phyloP scores from a whole-genome alignment of 1,140 invertebrate species.

The Drosophila willistoni region DNA sequence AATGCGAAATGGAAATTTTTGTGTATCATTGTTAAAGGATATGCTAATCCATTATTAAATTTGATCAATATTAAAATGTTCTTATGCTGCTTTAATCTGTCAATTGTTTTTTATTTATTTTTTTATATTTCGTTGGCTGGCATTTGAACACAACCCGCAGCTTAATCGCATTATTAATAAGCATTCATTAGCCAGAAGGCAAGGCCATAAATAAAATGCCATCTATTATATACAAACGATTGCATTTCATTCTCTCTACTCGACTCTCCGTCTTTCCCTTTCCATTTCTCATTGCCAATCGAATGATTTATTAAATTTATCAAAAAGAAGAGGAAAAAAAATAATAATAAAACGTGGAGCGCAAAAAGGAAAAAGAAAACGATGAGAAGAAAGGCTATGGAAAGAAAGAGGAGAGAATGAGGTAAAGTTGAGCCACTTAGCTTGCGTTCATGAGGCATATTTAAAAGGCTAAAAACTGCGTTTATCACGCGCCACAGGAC shows the following conservation, averaged over 20 bases:
- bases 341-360: slow-evolving; percentile 2
- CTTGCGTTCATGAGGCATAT: slow-evolving; percentile 44
- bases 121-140: background rate
- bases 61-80: slow-evolving; percentile 1
- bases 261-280: background rate
- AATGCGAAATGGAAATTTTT: background rate
- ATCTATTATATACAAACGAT: slow-evolving; percentile 67
- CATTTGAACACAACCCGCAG: slow-evolving; percentile 7
- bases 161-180: slow-evolving; percentile 72
- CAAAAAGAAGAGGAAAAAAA: slow-evolving; percentile 33
- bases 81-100: background rate
- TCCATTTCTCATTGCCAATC: slow-evolving; percentile 31
- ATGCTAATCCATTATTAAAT: background rate
- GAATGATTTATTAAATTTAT: slow-evolving; percentile 73
- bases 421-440: slow-evolving; percentile 12
- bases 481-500: slow-evolving; percentile 74
- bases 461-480: slow-evolving; percentile 60
- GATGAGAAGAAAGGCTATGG: slow-evolving; percentile 16
- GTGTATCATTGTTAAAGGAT: background rate
- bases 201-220: slow-evolving; percentile 66
- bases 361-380: slow-evolving; percentile 2
- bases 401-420: background rate
- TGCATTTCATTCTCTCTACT: slow-evolving; percentile 39
- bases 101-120: background rate
- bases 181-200: slow-evolving; percentile 59